Percentiles rank a stretch among this genome's conserved stretches.
phyloP scores from a whole-genome alignment of 2,797 vertebrate genomes.

The Danio choprae region DNA sequence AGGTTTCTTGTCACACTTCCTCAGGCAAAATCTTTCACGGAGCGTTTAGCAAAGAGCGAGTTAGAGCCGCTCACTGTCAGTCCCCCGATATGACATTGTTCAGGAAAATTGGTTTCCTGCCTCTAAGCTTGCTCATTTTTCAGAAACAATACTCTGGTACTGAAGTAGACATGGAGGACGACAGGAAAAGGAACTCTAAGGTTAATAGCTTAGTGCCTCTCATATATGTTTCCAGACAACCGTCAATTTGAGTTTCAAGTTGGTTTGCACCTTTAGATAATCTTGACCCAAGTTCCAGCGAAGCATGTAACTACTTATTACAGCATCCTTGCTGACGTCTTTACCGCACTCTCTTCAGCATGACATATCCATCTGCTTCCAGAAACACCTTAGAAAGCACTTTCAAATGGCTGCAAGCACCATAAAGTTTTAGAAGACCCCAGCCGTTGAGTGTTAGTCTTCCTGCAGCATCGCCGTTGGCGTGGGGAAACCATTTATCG shows the following conservation, averaged over 20 bases:
- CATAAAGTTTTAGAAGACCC: constrained; percentile 17
- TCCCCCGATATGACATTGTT: constrained; percentile 32
- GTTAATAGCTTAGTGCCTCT: constrained; percentile 44
- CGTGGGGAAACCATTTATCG: not conserved
- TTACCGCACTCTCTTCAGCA: not conserved
- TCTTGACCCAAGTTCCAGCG: constrained; percentile 19
- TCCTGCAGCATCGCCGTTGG: not conserved
- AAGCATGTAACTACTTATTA: constrained; percentile 46
- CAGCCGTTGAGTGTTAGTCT: not conserved
- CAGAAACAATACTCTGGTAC: constrained; percentile 31
- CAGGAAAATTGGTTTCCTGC: constrained; percentile 40
- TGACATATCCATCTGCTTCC: constrained; percentile 19
- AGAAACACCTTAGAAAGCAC: constrained; percentile 19
- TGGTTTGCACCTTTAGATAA: constrained; percentile 25
- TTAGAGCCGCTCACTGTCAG: not conserved
- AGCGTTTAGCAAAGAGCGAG: constrained; percentile 12
- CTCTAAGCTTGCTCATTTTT: constrained; percentile 25
- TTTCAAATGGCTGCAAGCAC: constrained; percentile 13
- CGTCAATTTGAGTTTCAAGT: constrained; percentile 49
- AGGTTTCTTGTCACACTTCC: constrained; percentile 19
- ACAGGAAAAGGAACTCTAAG: constrained; percentile 35
- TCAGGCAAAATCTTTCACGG: not conserved
- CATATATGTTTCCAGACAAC: constrained; percentile 23
- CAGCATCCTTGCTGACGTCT: constrained; percentile 5
- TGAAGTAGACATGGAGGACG: constrained; percentile 5